A percentile compares a stretch with the other conserved stretches of the same genome.
Conservation (phyloP, 2,888 invertebrate species). For the Acrobasis consociella region DNA sequence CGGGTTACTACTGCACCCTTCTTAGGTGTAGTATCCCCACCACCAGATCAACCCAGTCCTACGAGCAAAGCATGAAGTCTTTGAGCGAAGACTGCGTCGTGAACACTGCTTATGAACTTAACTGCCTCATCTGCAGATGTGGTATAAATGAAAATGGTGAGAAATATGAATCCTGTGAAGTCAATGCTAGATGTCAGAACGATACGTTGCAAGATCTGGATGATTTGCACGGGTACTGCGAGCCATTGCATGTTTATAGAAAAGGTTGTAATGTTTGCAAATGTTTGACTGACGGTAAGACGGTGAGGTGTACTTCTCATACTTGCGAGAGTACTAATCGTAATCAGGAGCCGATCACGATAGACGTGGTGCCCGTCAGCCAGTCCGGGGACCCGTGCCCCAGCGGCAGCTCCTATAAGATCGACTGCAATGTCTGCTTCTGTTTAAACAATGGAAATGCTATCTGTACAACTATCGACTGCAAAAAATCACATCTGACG, state of each 20-base stretch:
- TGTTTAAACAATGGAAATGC: conserved; percentile 64
- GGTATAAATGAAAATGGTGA: conserved; percentile 30
- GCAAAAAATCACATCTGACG: conserved; percentile 31
- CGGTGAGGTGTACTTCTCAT: conserved; percentile 50
- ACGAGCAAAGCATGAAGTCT: not conserved
- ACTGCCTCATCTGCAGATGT: conserved; percentile 61
- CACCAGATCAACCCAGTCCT: not conserved
- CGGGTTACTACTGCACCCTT: not conserved
- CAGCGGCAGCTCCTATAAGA: conserved; percentile 53
- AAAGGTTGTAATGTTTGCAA: conserved; percentile 59
- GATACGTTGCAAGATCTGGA: conserved; percentile 30
- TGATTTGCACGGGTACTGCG: conserved; percentile 58
- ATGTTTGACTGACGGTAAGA: conserved; percentile 58
- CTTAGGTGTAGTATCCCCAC: not conserved
- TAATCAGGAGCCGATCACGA: conserved; percentile 33
- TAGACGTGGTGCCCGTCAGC: conserved; percentile 57
- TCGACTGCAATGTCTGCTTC: conserved; percentile 65
- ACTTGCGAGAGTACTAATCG: conserved; percentile 34
- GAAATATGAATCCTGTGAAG: conserved; percentile 49
- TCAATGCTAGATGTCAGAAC: conserved; percentile 38
- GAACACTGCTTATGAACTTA: conserved; percentile 47
- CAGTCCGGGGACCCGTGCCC: conserved; percentile 49
- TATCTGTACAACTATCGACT: conserved; percentile 59
- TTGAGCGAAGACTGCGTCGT: conserved; percentile 46
- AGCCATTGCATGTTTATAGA: conserved; percentile 55